Conservation (phyloP, 2,888 invertebrate species). For the Imbricaverruca yamaguchii region DNA sequence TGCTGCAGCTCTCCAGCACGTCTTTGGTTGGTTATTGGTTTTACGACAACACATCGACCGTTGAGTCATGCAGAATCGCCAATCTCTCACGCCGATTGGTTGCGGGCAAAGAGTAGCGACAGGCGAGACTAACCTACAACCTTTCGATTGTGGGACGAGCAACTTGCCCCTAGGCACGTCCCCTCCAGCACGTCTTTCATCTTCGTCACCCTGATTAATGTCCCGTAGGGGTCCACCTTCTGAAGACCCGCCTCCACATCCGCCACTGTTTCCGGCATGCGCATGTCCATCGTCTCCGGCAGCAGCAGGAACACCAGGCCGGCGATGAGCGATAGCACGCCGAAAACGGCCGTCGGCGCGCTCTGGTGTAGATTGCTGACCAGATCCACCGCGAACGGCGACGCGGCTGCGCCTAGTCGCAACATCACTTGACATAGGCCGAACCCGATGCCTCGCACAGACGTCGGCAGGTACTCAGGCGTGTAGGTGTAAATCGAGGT, state of each 20-base stretch:
- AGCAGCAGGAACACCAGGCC: neutral
- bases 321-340: neutral
- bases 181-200: no score
- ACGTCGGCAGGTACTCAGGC: conserved; percentile 35
- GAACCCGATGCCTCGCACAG: conserved; percentile 43
- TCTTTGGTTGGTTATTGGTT: no score
- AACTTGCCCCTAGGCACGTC: no score
- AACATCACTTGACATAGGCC: conserved; percentile 33
- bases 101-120: no score
- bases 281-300: neutral
- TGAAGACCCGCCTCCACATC: neutral
- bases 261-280: neutral
- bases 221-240: no score
- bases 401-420: conserved; percentile 46
- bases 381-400: conserved; percentile 41
- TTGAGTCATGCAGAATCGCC: no score
- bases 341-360: neutral
- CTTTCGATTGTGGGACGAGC: no score
- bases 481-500: conserved; percentile 45
- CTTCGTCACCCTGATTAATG: no score
- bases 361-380: conserved; percentile 21
- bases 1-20: no score
- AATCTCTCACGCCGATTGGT: no score
- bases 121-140: no score
- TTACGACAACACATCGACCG: no score